phyloP scores from a whole-genome alignment of 2,113 vertebrate species.

The Theristicus caerulescens region DNA sequence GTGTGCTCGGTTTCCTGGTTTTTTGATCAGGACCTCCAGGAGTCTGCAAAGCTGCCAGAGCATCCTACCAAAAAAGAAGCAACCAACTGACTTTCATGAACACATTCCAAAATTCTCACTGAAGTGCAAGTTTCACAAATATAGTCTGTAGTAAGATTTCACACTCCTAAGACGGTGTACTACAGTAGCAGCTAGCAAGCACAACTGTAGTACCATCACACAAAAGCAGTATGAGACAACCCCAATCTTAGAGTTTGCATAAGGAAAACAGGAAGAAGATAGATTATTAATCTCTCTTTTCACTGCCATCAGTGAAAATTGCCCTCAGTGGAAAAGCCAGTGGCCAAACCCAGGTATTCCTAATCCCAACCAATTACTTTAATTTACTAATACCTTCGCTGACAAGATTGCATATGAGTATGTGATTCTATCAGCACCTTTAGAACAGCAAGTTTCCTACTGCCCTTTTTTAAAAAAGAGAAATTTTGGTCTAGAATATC shows the following conservation, averaged over 20 bases:
- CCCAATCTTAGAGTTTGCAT: neutral
- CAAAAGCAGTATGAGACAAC: neutral
- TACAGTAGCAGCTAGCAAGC: neutral
- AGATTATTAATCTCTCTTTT: neutral
- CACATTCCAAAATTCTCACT: neutral
- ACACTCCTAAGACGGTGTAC: neutral
- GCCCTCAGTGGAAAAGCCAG: neutral
- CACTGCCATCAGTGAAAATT: neutral
- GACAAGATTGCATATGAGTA: neutral
- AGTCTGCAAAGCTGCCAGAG: slow-evolving; percentile 86
- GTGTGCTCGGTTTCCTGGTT: slow-evolving; percentile 77
- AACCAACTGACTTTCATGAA: neutral
- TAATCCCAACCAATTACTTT: neutral
- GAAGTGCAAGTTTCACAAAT: neutral
- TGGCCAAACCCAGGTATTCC: neutral
- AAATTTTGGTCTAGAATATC: neutral
- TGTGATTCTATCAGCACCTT: neutral
- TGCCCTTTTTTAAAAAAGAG: neutral
- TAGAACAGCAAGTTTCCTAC: neutral
- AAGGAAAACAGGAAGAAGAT: neutral
- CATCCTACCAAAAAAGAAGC: slow-evolving; percentile 76
- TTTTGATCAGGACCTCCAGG: slow-evolving; percentile 76
- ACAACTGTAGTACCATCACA: neutral
- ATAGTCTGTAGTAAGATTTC: neutral
- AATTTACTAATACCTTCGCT: neutral